These are phyloP conservation scores for Bergia sp. DNA, from an alignment of 92 coral and sea anemone genomes.

Conservation along the genomic window DNA sequence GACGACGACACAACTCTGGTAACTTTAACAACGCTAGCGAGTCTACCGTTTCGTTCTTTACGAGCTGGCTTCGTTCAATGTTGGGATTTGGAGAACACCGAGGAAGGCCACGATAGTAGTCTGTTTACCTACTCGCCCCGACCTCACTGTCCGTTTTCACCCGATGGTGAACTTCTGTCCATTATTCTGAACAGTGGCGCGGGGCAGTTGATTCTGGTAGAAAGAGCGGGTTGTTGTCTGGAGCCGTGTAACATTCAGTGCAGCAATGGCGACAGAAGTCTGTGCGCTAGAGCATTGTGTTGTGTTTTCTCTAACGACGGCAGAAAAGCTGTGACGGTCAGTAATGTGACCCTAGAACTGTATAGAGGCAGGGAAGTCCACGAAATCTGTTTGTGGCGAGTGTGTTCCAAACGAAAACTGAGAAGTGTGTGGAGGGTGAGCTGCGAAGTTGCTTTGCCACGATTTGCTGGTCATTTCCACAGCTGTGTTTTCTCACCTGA, in stretches of 20 bases:
- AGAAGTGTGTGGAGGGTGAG: constrained; percentile 68
- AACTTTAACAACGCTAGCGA: constrained; percentile 70
- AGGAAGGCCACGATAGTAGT: constrained; percentile 73
- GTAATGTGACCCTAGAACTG: constrained; percentile 65
- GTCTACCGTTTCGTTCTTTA: constrained; percentile 48
- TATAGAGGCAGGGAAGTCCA: constrained; percentile 63
- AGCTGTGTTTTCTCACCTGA: constrained; percentile 85
- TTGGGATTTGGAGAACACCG: constrained; percentile 68
- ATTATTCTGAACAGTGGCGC: constrained; percentile 84
- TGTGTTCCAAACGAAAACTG: constrained; percentile 51
- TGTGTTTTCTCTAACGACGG: constrained; percentile 90
- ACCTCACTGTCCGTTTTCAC: constrained; percentile 76
- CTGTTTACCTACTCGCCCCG: constrained; percentile 90
- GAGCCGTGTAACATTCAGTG: constrained; percentile 82
- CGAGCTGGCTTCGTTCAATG: constrained; percentile 87
- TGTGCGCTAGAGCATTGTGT: constrained; percentile 74
- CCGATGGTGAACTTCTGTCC: constrained; percentile 73
- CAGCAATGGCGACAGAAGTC: constrained; percentile 67
- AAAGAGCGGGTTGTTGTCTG: constrained; percentile 51
- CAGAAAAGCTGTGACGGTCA: constrained; percentile 72
- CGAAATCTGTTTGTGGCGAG: constrained; percentile 82
- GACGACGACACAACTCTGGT: constrained; percentile 73
- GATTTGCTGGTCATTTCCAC: constrained; percentile 69
- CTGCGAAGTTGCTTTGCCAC: constrained; percentile 69
- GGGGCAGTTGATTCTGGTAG: constrained; percentile 75